Conservation (phyloP, 1,140 invertebrate species). For the Bombus soroeensis region DNA sequence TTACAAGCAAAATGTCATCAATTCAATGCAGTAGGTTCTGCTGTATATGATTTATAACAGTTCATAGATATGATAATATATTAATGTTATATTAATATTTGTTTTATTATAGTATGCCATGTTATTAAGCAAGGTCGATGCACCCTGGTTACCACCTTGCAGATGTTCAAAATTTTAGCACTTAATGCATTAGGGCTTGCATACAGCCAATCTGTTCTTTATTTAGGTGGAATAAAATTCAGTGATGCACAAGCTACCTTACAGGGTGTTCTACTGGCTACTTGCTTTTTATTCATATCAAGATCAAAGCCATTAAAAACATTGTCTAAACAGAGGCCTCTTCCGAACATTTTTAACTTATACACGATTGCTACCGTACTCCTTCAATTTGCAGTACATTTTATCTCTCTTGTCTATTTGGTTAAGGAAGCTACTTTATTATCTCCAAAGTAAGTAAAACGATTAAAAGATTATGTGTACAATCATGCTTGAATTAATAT, state of each 20-base stretch:
- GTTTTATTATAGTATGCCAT: constrained; percentile 92
- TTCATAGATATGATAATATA: background rate
- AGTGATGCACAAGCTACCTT: constrained; percentile 98
- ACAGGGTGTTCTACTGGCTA: constrained; percentile 96
- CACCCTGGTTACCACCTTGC: constrained; percentile 98
- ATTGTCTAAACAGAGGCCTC: constrained; percentile 95
- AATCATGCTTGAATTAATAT: constrained; percentile 11
- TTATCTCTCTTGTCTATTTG: constrained; percentile 94
- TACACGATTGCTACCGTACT: constrained; percentile 98
- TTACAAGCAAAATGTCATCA: constrained; percentile 98
- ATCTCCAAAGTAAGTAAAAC: constrained; percentile 86
- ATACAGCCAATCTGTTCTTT: constrained; percentile 99
- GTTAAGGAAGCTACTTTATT: constrained; percentile 90
- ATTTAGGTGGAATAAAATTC: constrained; percentile 99
- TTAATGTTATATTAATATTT: constrained; percentile 5
- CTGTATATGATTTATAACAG: background rate
- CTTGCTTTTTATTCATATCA: constrained; percentile 99
- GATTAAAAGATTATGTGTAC: background rate
- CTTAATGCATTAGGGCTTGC: constrained; percentile 99
- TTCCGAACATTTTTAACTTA: constrained; percentile 99
- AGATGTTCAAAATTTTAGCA: constrained; percentile 99
- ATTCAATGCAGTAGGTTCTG: constrained; percentile 94
- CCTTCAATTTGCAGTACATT: constrained; percentile 97
- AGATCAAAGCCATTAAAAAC: constrained; percentile 98
- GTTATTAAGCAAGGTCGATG: constrained; percentile 99